Evolutionary conservation across 2,797 vertebrate species (phyloP).

Genomic region (Acanthornis magna): DNA sequence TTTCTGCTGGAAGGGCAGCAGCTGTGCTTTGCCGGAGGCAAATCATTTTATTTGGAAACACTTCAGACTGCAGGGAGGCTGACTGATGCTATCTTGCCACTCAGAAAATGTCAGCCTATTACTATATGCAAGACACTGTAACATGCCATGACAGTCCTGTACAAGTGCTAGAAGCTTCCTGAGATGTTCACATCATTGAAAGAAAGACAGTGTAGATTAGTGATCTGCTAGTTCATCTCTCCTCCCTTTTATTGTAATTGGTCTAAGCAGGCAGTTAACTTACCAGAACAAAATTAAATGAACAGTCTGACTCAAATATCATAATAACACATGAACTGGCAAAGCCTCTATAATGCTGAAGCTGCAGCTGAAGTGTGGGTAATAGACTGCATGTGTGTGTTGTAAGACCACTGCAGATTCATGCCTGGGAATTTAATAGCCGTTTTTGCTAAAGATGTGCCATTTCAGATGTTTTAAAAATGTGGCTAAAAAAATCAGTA

Average conservation of each 20-base stretch:
- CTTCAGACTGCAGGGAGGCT: not conserved
- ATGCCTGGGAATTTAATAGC: not conserved
- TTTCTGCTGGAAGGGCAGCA: not conserved
- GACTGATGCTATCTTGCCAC: not conserved
- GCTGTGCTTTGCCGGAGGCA: not conserved
- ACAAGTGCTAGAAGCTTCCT: not conserved
- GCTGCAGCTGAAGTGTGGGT: not conserved
- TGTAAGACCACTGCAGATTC: not conserved
- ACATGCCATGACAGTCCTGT: not conserved
- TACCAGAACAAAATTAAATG: not conserved
- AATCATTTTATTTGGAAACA: not conserved
- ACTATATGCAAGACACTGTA: not conserved
- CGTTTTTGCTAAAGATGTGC: not conserved
- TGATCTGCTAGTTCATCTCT: not conserved
- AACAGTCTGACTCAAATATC: not conserved
- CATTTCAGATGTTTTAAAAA: not conserved
- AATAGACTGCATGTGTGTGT: not conserved
- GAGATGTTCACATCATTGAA: not conserved
- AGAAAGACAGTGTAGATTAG: not conserved
- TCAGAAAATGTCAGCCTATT: conserved; percentile 7
- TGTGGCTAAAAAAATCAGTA: not conserved
- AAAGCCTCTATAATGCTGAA: not conserved
- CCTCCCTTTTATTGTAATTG: not conserved
- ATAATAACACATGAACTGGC: not conserved
- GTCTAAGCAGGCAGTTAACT: conserved; percentile 1